These are phyloP conservation scores for Muscidifurax raptorellus DNA, from an alignment of 1,140 invertebrate species.

Conservation along the genomic window DNA sequence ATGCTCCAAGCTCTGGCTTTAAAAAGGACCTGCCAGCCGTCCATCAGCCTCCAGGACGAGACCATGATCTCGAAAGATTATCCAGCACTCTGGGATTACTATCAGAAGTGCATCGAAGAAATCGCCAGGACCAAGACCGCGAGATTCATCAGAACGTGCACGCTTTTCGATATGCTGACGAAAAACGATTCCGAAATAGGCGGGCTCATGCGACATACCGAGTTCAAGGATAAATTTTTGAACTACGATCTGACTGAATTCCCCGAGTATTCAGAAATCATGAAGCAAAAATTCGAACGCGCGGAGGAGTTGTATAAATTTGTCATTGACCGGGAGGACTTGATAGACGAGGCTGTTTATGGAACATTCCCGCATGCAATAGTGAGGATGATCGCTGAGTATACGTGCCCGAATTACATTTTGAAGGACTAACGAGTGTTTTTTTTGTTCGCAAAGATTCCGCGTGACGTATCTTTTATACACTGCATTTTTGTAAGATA, in stretches of 20 bases:
- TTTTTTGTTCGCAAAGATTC: too few relatives aligned
- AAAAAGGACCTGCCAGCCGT: not conserved
- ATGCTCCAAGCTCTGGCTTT: not conserved
- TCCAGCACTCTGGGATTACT: not conserved
- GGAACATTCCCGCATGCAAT: not conserved
- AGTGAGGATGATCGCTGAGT: not conserved
- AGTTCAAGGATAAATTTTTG: not conserved
- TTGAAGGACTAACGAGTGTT: too few relatives aligned
- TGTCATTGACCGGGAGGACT: not conserved
- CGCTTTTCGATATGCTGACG: not conserved
- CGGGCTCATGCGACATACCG: not conserved
- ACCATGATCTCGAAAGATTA: not conserved
- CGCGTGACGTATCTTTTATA: too few relatives aligned
- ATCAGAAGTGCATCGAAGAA: not conserved
- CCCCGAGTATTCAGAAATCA: not conserved
- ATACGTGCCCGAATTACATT: too few relatives aligned
- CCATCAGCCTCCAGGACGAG: not conserved
- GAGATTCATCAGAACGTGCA: not conserved
- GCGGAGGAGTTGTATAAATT: not conserved
- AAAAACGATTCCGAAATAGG: not conserved
- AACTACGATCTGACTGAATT: not conserved
- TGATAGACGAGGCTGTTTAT: not conserved
- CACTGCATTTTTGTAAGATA: too few relatives aligned
- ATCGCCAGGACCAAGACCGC: accelerated
- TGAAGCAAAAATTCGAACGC: not conserved